Conservation (phyloP, 2,113 vertebrate genomes). For the Pontoporia blainvillei region DNA sequence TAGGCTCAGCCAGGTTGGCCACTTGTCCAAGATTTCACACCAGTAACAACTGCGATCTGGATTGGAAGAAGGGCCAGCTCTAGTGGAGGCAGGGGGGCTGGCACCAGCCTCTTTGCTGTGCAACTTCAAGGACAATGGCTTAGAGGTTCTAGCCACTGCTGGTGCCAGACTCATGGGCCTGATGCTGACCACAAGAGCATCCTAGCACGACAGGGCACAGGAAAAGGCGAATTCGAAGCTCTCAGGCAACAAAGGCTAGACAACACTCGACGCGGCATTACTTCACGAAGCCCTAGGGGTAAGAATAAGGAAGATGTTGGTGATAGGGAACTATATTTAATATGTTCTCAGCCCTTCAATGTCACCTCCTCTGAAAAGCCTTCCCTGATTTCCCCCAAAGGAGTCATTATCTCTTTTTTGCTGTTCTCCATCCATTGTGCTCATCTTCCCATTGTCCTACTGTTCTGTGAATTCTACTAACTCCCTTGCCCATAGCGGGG, state of each 20-base stretch:
- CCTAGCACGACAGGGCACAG: not conserved
- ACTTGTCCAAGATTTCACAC: not conserved
- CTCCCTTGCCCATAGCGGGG: not conserved
- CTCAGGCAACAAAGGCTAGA: not conserved
- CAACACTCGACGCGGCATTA: rapidly evolving
- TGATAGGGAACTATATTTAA: not conserved
- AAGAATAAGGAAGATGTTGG: not conserved
- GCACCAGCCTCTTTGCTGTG: not conserved
- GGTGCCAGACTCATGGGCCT: not conserved
- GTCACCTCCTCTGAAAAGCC: not conserved
- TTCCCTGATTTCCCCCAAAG: not conserved
- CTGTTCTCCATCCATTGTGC: not conserved
- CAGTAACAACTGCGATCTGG: not conserved
- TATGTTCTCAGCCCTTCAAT: not conserved
- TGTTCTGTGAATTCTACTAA: not conserved
- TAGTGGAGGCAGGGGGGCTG: not conserved
- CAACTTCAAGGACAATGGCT: not conserved
- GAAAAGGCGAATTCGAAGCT: not conserved
- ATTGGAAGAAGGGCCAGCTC: not conserved
- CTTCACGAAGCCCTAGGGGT: not conserved
- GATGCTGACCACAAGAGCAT: not conserved
- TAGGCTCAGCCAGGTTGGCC: not conserved
- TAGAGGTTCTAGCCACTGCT: not conserved
- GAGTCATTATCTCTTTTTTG: not conserved
- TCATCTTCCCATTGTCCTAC: not conserved